phyloP scores from a whole-genome alignment of 2,797 vertebrate genomes.

The Notolepis coatsorum region DNA sequence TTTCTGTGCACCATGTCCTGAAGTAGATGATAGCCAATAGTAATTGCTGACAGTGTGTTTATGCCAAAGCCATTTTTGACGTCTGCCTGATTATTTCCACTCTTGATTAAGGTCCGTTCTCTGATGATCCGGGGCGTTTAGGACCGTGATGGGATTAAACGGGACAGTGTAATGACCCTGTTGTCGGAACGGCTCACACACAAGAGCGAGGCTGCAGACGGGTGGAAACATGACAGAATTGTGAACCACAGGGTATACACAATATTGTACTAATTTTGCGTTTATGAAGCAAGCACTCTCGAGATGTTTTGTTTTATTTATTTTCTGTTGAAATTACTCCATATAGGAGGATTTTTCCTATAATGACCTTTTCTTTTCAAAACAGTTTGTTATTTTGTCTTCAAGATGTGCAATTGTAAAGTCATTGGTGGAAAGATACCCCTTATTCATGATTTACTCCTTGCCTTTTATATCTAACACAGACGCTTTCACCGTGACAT shows the following conservation, averaged over 20 bases:
- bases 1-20: constrained; percentile 30
- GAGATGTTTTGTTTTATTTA: not conserved
- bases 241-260: constrained; percentile 30
- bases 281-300: not conserved
- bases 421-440: no score
- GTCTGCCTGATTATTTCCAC: constrained; percentile 67
- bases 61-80: constrained; percentile 64
- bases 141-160: constrained; percentile 74
- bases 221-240: constrained; percentile 26
- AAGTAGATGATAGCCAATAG: constrained; percentile 38
- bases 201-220: constrained; percentile 58
- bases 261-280: not conserved
- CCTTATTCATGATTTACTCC: no score
- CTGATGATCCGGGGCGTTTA: constrained; percentile 65
- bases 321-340: constrained; percentile 10
- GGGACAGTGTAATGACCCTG: constrained; percentile 76
- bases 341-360: no score
- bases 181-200: constrained; percentile 73
- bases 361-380: not conserved
- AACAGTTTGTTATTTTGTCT: not conserved
- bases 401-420: no score
- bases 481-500: no score
- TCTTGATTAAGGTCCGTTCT: constrained; percentile 69
- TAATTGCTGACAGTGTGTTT: constrained; percentile 69
- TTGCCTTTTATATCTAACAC: no score